Percentiles rank a stretch among this genome's conserved stretches.
Conservation (phyloP, 2,113 vertebrate genomes). For the Emydura subglobosa region DNA sequence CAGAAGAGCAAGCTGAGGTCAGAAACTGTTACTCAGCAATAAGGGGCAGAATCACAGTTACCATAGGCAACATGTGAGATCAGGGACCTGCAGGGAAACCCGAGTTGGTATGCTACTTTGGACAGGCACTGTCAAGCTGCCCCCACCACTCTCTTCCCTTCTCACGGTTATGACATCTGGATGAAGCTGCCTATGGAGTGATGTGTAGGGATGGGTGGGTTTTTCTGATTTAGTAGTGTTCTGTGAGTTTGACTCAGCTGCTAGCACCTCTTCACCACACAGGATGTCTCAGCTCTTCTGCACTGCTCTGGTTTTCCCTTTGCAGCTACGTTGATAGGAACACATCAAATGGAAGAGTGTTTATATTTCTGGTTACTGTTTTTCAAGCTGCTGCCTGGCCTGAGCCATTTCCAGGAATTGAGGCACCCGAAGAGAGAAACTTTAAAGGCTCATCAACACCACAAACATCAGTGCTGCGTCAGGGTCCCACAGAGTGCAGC, state of each 20-base stretch:
- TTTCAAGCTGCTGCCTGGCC: slow-evolving; percentile 53
- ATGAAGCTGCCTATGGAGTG: background rate
- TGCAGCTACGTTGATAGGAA: slow-evolving; percentile 28
- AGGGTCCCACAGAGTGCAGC: slow-evolving; percentile 26
- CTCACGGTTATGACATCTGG: background rate
- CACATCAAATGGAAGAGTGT: slow-evolving; percentile 15
- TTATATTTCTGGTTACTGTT: slow-evolving; percentile 55
- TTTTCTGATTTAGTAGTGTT: background rate
- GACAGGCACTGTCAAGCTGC: background rate
- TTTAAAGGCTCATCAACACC: slow-evolving; percentile 26
- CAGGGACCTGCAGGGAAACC: background rate
- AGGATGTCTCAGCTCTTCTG: slow-evolving; percentile 35
- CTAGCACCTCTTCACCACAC: slow-evolving; percentile 33
- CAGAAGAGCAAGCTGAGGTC: background rate
- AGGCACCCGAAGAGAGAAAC: slow-evolving; percentile 53
- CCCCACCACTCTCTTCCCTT: background rate
- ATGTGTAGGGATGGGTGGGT: background rate
- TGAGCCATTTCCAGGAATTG: slow-evolving; percentile 65
- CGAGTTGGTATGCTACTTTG: background rate
- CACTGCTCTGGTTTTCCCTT: slow-evolving; percentile 14
- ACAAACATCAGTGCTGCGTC: slow-evolving; percentile 23
- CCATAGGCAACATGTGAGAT: background rate
- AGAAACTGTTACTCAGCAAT: background rate
- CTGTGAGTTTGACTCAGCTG: slow-evolving; percentile 40
- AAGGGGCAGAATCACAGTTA: background rate